A percentile compares a stretch with the other conserved stretches of the same genome.
phyloP scores from a whole-genome alignment of 1,140 invertebrate genomes.

The Zaprionus camerounensis region DNA sequence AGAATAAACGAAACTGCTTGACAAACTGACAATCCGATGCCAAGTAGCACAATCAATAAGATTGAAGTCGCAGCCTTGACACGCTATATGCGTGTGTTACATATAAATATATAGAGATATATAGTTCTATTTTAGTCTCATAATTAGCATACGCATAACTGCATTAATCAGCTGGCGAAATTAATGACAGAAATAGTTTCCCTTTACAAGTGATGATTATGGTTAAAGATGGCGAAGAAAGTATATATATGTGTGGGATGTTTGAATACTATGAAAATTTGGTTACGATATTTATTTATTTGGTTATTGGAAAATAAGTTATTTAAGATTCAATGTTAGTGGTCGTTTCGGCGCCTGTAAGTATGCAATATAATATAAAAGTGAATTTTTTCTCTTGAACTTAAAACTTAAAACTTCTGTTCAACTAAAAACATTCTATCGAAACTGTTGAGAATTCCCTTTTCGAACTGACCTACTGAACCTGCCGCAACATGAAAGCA shows the following conservation, averaged over 20 bases:
- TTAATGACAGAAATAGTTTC: conserved; percentile 4
- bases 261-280: too few species aligned
- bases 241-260: not conserved
- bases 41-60: conserved; percentile 59
- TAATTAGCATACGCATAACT: not conserved
- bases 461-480: conserved; percentile 5
- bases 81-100: conserved; percentile 10
- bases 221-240: not conserved
- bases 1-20: not conserved
- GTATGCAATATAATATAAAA: too few species aligned
- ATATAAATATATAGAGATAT: not conserved
- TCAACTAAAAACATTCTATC: not conserved
- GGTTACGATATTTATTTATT: too few species aligned
- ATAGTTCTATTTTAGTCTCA: conserved; percentile 10
- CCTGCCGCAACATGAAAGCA: conserved; percentile 11
- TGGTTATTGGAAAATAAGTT: too few species aligned
- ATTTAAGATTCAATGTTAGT: too few species aligned
- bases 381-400: too few species aligned
- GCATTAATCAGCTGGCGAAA: conserved; percentile 6
- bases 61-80: conserved; percentile 43
- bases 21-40: conserved; percentile 27
- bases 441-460: not conserved
- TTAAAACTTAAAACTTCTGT: too few species aligned
- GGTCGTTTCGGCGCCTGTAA: too few species aligned
- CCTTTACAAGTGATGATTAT: conserved; percentile 14